phyloP scores from a whole-genome alignment of 2,113 vertebrate genomes.

The Pipra filicauda region DNA sequence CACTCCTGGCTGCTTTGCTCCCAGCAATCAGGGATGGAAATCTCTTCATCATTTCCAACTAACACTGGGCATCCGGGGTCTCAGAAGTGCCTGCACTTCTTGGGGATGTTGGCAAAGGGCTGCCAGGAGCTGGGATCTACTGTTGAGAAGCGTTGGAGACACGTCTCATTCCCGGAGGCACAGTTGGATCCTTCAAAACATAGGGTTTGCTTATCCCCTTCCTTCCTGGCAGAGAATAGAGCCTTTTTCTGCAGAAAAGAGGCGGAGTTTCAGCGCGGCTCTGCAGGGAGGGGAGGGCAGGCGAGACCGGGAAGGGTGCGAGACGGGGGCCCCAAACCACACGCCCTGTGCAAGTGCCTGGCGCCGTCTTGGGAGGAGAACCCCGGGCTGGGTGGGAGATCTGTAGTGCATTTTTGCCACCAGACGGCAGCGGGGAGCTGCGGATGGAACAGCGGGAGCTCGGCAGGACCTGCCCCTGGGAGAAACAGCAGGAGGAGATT shows the following conservation, averaged over 20 bases:
- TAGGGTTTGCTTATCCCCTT: background rate
- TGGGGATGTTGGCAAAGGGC: background rate
- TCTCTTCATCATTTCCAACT: background rate
- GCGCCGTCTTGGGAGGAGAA: background rate
- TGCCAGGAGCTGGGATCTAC: background rate
- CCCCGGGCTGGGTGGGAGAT: background rate
- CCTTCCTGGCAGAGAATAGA: background rate
- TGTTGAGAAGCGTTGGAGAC: background rate
- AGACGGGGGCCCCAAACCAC: background rate
- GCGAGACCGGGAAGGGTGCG: background rate
- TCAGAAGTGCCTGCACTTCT: background rate
- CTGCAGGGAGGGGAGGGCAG: background rate
- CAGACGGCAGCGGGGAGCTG: conserved; percentile 56
- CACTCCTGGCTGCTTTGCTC: background rate
- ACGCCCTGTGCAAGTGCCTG: background rate
- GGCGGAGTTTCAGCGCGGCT: background rate
- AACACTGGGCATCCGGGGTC: fast-evolving
- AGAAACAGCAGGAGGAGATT: background rate
- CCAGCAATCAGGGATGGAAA: background rate
- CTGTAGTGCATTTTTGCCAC: conserved; percentile 26
- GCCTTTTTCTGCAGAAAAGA: background rate
- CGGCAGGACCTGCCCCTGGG: background rate
- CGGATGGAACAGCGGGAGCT: background rate
- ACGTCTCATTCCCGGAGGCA: fast-evolving
- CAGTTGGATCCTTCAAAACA: background rate